A percentile compares a stretch with the other conserved stretches of the same genome.
Evolutionary conservation across 2,797 vertebrate species (phyloP).

Genomic region (Mormyrops attenuatus): DNA sequence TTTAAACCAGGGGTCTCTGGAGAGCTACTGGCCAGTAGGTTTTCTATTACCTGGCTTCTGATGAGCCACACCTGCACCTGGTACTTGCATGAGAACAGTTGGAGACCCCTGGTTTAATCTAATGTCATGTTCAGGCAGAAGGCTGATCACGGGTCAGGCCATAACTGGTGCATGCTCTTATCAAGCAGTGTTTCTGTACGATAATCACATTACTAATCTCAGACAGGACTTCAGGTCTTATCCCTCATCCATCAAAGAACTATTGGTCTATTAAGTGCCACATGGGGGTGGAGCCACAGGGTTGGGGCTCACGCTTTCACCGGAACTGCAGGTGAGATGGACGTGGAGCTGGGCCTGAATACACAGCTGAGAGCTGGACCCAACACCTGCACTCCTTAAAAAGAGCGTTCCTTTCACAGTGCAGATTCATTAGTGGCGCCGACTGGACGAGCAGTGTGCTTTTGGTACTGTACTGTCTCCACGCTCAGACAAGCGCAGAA

Average conservation of each 20-base stretch:
- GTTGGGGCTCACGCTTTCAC: not conserved
- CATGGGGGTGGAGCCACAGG: too few relatives aligned
- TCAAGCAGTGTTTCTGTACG: not conserved
- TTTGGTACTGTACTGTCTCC: not conserved
- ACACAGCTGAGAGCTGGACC: not conserved
- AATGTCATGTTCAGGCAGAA: not conserved
- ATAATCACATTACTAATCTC: not conserved
- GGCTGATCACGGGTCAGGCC: not conserved
- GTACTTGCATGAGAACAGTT: not conserved
- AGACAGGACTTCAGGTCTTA: not conserved
- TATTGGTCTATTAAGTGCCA: too few relatives aligned
- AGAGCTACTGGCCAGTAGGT: not conserved
- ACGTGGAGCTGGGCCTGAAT: not conserved
- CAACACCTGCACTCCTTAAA: not conserved
- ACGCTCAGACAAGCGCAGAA: not conserved
- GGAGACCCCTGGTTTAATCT: not conserved
- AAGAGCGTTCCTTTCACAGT: not conserved
- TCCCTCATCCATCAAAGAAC: not conserved
- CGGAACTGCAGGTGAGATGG: not conserved
- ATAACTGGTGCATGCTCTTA: not conserved
- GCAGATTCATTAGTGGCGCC: not conserved
- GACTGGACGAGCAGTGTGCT: not conserved
- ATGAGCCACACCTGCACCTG: not conserved
- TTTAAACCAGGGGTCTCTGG: not conserved
- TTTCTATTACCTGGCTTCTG: not conserved